Evolutionary conservation across 2,113 vertebrate species (phyloP).

Genomic region (Struthidea cinerea): DNA sequence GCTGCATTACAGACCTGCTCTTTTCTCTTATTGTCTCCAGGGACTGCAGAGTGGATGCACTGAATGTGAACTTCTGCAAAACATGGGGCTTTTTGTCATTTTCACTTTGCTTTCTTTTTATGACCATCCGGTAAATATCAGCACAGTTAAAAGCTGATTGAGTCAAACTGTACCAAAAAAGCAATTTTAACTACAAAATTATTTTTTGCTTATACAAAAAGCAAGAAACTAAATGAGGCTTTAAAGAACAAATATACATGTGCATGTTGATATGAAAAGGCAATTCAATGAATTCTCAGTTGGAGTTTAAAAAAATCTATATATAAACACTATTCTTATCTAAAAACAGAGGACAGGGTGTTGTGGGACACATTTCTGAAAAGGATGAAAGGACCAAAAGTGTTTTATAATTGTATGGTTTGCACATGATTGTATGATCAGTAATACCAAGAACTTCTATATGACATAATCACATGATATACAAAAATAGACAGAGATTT

Average conservation of each 20-base stretch:
- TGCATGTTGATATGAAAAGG: neutral
- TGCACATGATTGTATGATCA: neutral
- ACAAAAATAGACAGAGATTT: neutral
- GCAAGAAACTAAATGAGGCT: neutral
- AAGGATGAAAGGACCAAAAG: neutral
- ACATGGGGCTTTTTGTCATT: slow-evolving; percentile 54
- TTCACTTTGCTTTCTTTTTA: slow-evolving; percentile 61
- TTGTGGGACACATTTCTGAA: neutral
- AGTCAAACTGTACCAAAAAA: slow-evolving; percentile 26
- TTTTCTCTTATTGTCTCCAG: slow-evolving; percentile 43
- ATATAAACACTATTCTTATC: neutral
- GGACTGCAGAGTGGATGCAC: slow-evolving; percentile 50
- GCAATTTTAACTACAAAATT: neutral
- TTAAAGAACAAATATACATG: neutral
- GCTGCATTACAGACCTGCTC: slow-evolving; percentile 59
- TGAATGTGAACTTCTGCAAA: slow-evolving; percentile 69
- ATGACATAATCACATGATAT: neutral
- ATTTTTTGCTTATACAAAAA: neutral
- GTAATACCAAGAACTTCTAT: neutral
- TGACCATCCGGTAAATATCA: slow-evolving; percentile 59
- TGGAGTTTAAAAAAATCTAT: neutral
- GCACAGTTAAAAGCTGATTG: slow-evolving; percentile 44
- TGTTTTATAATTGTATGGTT: neutral
- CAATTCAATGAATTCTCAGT: neutral
- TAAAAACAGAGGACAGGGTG: neutral